Conservation (phyloP, 1,140 invertebrate genomes). For the Metaphire vulgaris region DNA sequence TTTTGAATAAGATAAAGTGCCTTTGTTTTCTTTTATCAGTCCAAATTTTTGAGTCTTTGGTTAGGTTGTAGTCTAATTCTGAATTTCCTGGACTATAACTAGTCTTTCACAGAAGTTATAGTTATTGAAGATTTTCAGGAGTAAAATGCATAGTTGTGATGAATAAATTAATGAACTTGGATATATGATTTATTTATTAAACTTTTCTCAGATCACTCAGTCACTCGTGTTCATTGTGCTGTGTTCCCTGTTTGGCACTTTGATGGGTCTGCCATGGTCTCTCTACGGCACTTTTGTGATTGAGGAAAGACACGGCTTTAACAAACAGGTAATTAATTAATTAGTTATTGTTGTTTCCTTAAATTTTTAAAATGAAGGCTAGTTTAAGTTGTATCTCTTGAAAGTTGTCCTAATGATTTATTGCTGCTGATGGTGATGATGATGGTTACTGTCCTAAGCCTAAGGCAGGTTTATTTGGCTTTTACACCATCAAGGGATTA, state of each 20-base stretch:
- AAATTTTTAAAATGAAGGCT: not conserved
- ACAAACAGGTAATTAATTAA: constrained; percentile 68
- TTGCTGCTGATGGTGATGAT: not conserved
- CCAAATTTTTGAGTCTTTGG: too few relatives aligned
- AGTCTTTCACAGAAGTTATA: too few relatives aligned
- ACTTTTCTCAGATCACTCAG: constrained; percentile 45
- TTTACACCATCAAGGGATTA: too few relatives aligned
- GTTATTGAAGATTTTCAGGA: too few relatives aligned
- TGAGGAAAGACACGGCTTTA: constrained; percentile 96
- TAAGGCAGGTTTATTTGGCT: not conserved
- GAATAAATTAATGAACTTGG: not conserved
- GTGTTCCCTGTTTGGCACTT: constrained; percentile 62
- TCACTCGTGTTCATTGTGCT: constrained; percentile 70
- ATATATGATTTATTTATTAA: not conserved
- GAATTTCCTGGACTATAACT: too few relatives aligned
- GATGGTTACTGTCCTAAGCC: not conserved
- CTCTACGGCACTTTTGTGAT: constrained; percentile 89
- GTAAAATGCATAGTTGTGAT: too few relatives aligned
- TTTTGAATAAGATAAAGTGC: not conserved
- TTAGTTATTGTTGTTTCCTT: constrained; percentile 13
- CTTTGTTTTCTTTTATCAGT: too few relatives aligned
- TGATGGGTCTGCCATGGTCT: constrained; percentile 74
- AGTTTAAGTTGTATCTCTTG: too few relatives aligned
- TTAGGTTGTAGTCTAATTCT: too few relatives aligned
- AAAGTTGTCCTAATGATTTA: not conserved